Evolutionary conservation across 1,140 invertebrate genomes (phyloP), one percentile per base, ranked within the genome.

Genomic region (Oscheius sp.): DNA sequence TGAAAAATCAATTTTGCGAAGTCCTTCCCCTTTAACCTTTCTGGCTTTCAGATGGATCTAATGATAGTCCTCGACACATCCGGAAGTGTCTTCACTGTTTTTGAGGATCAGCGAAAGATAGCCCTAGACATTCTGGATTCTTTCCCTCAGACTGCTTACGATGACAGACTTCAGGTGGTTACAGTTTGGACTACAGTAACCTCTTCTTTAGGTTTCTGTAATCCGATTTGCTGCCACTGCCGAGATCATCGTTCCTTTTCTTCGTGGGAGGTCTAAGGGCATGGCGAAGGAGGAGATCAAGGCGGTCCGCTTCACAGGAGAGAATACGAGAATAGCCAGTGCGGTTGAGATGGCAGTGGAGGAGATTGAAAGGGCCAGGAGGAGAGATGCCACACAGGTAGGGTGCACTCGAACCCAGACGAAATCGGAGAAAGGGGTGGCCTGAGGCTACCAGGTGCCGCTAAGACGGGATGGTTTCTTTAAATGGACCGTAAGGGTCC

Each of bases 61-160:
- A 70, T 82, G 45, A 28, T 82, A 18, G 35, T 82, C n/a, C 55
- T 82, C 10, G 80, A 82, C 58, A 70, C 80, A 7, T 80, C 78
- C 23, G 82, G 82, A 2, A 74, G 68, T 29, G 80, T 82, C 26
- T 35, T 63, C 35, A 55, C 75, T n/a, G 62, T 78, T 26, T 84
- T 82, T 62, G 76, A 79, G 34, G 45, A 68, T 26, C 80, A 84
- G 67, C 71, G 70, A 35, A 29, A 58, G 36, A 32, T 82, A 23
- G 80, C 80, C 26, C 29, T 74, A 13, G 61, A 80, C 38, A 61
- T 82, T n/a, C 26, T 84, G 20, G 20, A 63, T 32, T 38, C 52
- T 32, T 68, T 81, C 32, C 61, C 77, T 29, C 23, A 68, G 23
- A 18, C n/a, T 4, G 46, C 18, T 29, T 76, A 78, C 38, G 61